phyloP scores from a whole-genome alignment of 2,797 vertebrate genomes.

The Xenops minutus region DNA sequence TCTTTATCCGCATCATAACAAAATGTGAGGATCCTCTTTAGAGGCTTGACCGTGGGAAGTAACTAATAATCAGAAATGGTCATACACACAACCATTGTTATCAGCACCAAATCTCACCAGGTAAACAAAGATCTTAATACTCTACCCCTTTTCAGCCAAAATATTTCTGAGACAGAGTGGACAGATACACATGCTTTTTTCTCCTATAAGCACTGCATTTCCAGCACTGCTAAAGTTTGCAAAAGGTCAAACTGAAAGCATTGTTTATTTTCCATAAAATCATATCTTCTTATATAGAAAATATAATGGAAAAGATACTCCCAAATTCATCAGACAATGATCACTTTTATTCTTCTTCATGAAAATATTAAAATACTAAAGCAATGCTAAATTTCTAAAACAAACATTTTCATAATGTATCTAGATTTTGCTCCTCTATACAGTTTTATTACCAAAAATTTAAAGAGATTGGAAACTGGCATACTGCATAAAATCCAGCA shows the following conservation, averaged over 20 bases:
- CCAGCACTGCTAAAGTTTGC: not conserved
- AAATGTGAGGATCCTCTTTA: not conserved
- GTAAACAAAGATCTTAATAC: not conserved
- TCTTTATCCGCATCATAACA: not conserved
- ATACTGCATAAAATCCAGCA: not conserved
- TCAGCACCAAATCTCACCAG: not conserved
- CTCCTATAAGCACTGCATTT: not conserved
- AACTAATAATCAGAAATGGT: not conserved
- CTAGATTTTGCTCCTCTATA: not conserved
- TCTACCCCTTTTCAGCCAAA: not conserved
- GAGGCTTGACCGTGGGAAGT: not conserved
- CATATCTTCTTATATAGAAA: not conserved
- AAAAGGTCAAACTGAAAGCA: not conserved
- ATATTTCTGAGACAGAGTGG: not conserved
- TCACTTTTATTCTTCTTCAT: not conserved
- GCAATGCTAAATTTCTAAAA: not conserved
- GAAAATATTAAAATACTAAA: not conserved
- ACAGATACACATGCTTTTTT: not conserved
- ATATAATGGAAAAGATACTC: not conserved
- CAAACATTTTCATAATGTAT: not conserved
- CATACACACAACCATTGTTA: not conserved
- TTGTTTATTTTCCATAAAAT: not conserved
- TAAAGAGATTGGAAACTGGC: not conserved
- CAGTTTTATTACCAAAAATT: not conserved
- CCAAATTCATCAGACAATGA: not conserved